These are phyloP conservation scores for Craniophora ligustri DNA, from an alignment of 2,888 invertebrate genomes.

Conservation along the genomic window DNA sequence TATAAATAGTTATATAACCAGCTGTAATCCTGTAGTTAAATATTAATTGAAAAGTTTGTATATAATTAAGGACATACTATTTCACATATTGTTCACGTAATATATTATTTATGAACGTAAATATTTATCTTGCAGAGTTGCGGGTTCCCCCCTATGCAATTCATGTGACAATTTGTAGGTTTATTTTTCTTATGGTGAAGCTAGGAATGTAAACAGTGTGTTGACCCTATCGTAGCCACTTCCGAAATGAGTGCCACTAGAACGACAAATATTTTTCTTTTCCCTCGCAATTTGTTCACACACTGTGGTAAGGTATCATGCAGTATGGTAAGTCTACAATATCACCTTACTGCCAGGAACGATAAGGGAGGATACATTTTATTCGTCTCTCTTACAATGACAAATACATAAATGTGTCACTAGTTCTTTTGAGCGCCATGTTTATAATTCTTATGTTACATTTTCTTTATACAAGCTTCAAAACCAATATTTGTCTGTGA, in stretches of 20 bases:
- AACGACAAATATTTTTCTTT: conserved; percentile 49
- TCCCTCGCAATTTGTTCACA: conserved; percentile 40
- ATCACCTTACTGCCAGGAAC: conserved; percentile 19
- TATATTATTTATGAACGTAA: too few relatives aligned
- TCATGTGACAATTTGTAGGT: conserved; percentile 31
- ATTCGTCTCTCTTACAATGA: conserved; percentile 15
- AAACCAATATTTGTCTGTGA: too few relatives aligned
- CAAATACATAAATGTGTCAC: background rate
- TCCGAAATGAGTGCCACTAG: conserved; percentile 40
- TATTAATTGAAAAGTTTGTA: conserved; percentile 15
- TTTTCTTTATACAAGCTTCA: too few relatives aligned
- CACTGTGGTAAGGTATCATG: conserved; percentile 44
- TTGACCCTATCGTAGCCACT: conserved; percentile 48
- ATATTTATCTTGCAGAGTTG: conserved; percentile 22
- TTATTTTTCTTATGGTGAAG: conserved; percentile 46
- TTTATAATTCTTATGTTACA: too few relatives aligned
- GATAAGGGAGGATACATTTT: conserved; percentile 16
- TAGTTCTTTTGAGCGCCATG: too few relatives aligned
- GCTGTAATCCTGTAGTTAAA: conserved; percentile 22
- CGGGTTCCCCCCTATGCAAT: conserved; percentile 5
- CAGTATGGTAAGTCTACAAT: conserved; percentile 21
- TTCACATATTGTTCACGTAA: too few relatives aligned
- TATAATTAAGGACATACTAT: too few relatives aligned
- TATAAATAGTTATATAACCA: conserved; percentile 32
- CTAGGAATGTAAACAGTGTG: conserved; percentile 45